Evolutionary conservation across 2,888 invertebrate species (phyloP).

Genomic region (Allacma fusca): DNA sequence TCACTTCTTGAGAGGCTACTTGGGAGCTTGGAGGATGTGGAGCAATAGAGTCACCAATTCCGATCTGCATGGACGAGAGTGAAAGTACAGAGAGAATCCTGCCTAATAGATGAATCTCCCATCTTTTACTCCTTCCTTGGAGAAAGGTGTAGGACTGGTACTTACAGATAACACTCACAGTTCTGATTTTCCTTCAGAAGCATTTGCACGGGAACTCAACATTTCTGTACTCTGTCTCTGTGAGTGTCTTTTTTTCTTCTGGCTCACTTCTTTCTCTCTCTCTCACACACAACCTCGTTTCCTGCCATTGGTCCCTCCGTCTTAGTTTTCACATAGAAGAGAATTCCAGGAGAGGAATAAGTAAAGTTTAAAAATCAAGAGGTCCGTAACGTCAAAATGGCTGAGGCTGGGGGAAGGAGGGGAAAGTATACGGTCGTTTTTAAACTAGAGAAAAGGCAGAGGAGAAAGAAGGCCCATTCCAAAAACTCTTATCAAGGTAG

Average conservation of each 20-base stretch:
- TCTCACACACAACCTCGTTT: too few relatives aligned
- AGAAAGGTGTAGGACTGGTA: neutral
- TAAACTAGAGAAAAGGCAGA: neutral
- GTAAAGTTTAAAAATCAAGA: too few relatives aligned
- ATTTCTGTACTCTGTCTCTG: neutral
- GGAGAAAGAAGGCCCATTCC: neutral
- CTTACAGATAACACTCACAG: neutral
- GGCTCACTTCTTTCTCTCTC: neutral
- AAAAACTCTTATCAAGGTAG: slow-evolving; percentile 12
- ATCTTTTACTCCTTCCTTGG: too few relatives aligned
- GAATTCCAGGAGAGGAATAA: too few relatives aligned
- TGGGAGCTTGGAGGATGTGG: neutral
- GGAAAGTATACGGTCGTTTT: too few relatives aligned
- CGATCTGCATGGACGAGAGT: neutral
- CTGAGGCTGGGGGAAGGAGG: too few relatives aligned
- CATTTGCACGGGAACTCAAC: neutral
- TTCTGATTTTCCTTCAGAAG: neutral
- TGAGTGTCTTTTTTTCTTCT: neutral
- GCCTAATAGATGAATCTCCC: neutral
- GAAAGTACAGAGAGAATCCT: neutral
- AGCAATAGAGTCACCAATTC: neutral
- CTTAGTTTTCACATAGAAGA: too few relatives aligned
- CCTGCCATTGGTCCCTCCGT: too few relatives aligned
- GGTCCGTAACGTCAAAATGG: too few relatives aligned
- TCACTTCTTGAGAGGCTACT: neutral